phyloP scores from a whole-genome alignment of 2,113 vertebrate genomes.

The Hydrolagus affinis region DNA sequence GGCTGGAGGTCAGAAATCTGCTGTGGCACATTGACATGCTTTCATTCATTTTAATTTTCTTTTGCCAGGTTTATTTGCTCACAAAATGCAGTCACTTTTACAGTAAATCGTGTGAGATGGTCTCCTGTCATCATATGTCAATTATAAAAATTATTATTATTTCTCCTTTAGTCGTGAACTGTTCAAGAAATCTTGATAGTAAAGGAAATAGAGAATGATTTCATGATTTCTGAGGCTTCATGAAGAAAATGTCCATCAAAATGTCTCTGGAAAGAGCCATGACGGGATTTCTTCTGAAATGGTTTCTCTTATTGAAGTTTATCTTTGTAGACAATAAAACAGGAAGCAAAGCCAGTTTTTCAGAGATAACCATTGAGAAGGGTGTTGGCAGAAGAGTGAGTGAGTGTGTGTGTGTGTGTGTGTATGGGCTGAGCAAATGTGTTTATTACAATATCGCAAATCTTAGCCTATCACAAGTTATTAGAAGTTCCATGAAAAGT shows the following conservation, averaged over 20 bases:
- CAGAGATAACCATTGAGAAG: too few relatives aligned
- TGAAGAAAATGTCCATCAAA: not conserved
- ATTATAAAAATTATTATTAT: too few relatives aligned
- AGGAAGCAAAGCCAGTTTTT: not conserved
- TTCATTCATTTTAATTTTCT: not conserved
- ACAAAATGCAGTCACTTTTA: not conserved
- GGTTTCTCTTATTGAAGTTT: not conserved
- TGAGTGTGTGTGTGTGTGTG: too few relatives aligned
- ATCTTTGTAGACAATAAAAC: not conserved
- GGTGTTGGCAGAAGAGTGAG: too few relatives aligned
- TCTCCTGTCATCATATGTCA: too few relatives aligned
- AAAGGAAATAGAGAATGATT: not conserved
- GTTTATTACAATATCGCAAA: too few relatives aligned
- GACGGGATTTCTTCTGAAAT: not conserved
- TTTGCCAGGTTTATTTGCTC: not conserved
- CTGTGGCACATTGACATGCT: not conserved
- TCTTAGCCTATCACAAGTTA: too few relatives aligned
- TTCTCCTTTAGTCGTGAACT: not conserved
- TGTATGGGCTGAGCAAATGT: too few relatives aligned
- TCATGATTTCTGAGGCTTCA: too few relatives aligned
- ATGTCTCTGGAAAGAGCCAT: not conserved
- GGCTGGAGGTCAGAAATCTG: conserved; percentile 57
- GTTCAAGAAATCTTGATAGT: not conserved
- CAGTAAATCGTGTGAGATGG: too few relatives aligned
- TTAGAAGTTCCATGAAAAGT: too few relatives aligned